Base-by-base conservation (phyloP, 2,888 invertebrate species). In the Volucella inanis region DNA sequence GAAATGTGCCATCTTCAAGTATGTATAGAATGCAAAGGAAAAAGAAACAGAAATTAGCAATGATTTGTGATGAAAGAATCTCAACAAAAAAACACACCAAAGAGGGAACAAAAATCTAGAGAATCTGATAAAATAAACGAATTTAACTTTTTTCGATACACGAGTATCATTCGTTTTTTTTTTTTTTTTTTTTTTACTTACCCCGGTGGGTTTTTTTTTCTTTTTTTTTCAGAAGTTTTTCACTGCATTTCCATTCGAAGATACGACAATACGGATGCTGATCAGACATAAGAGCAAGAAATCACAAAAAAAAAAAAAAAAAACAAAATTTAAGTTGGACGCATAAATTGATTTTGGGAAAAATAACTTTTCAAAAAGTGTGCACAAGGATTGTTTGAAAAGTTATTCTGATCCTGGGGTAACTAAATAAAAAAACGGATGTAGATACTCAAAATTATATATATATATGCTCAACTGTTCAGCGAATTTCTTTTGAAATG, bases 91-190 rank as follows among this genome's bases (percentile, higher is more conserved):
- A 43, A 71, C 57, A 50, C 49, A 15, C 31, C 31, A 52, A 62
- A 54, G 57, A 57, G 45, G n/a, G 55, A 62, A 31, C 41, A 71
- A 61, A 62, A 83, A 83, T 78, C 39, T 59, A 39, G 62, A 47
- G 65, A 84, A 75, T 75, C 75, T 84, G 74, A 84, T 84, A 84
- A 71, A 79, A 79, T 84, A 79, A 84, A 84, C 84, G 84, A 84
- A 84, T 79, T 68, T 71, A 79, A 84, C 70, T 84, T 84, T 75
- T 75, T 31, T 31, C 31, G 31, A 31, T 4, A 31, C 6, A 31
- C 31, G 65, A 59, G 75, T 65, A 75, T 84, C 70, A 68, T 68
- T 41, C 11, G 39, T 41, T 4, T 47, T 18, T 18, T 11, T 45
- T 22, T 4, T 47, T 18, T 18, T 11, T 45, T 22, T n/a, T 62